Percentiles rank a stretch among this genome's conserved stretches.
Evolutionary conservation across 92 coral and sea anemone genomes (phyloP).

Genomic region (Siderastrea radians): DNA sequence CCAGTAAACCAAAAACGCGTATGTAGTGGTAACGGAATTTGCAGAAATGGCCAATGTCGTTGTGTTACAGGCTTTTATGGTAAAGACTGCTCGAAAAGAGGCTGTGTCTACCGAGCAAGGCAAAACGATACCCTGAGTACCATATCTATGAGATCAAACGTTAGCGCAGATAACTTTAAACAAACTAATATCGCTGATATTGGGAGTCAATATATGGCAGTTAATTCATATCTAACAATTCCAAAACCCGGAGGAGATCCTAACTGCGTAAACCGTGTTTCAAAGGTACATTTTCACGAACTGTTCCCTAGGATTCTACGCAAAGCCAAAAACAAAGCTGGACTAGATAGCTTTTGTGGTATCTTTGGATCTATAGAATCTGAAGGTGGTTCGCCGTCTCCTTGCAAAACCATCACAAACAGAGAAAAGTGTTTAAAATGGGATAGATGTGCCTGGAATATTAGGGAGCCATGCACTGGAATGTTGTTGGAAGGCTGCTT

Average conservation of each 20-base stretch:
- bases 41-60: constrained; percentile 49
- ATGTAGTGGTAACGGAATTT: constrained; percentile 63
- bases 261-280: constrained; percentile 36
- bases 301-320: constrained; percentile 59
- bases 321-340: constrained; percentile 27
- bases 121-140: constrained; percentile 39
- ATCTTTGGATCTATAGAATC: constrained; percentile 61
- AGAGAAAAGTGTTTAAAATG: constrained; percentile 23
- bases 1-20: constrained; percentile 14
- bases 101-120: constrained; percentile 57
- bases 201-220: background rate
- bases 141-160: constrained; percentile 35
- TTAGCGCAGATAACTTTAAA: constrained; percentile 19
- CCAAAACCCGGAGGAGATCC: constrained; percentile 30
- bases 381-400: background rate
- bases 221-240: constrained; percentile 57
- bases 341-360: constrained; percentile 62
- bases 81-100: constrained; percentile 52
- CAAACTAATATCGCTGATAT: constrained; percentile 7
- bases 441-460: constrained; percentile 51
- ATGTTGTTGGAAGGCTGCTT: constrained; percentile 62
- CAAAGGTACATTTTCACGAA: constrained; percentile 16
- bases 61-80: constrained; percentile 62
- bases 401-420: constrained; percentile 13
- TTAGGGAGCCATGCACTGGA: constrained; percentile 71